phyloP scores from a whole-genome alignment of 2,113 vertebrate species.

The Lophura nycthemera region DNA sequence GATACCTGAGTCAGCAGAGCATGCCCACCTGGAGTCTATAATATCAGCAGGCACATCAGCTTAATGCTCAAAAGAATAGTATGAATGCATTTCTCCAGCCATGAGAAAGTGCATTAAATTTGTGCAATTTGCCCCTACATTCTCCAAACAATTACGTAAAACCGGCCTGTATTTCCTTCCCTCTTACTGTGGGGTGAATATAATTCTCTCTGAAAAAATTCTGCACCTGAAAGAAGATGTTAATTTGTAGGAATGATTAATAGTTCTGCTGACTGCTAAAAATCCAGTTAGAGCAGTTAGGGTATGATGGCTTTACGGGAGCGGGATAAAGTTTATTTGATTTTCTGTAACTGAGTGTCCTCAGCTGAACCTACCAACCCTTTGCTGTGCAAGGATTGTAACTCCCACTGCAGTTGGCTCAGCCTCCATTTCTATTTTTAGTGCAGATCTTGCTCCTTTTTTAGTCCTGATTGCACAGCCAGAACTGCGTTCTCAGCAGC shows the following conservation, averaged over 20 bases:
- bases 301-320: constrained; percentile 6
- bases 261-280: constrained; percentile 16
- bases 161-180: background rate
- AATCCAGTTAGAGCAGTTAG: constrained; percentile 20
- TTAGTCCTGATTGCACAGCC: constrained; percentile 74
- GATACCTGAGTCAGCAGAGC: background rate
- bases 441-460: constrained; percentile 72
- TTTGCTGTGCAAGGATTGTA: constrained; percentile 72
- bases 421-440: constrained; percentile 78
- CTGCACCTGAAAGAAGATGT: background rate
- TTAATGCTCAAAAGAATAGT: background rate
- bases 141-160: constrained; percentile 13
- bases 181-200: background rate
- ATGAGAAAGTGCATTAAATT: background rate
- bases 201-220: background rate
- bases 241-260: constrained; percentile 28
- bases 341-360: constrained; percentile 66
- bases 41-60: background rate
- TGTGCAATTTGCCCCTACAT: background rate
- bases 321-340: constrained; percentile 56
- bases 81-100: background rate
- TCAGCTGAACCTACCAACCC: constrained; percentile 73
- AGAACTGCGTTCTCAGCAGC: constrained; percentile 70
- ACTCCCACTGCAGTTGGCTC: constrained; percentile 70
- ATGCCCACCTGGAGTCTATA: background rate